Conservation (phyloP, 1,140 invertebrate species). For the Teleogryllus occipitalis region DNA sequence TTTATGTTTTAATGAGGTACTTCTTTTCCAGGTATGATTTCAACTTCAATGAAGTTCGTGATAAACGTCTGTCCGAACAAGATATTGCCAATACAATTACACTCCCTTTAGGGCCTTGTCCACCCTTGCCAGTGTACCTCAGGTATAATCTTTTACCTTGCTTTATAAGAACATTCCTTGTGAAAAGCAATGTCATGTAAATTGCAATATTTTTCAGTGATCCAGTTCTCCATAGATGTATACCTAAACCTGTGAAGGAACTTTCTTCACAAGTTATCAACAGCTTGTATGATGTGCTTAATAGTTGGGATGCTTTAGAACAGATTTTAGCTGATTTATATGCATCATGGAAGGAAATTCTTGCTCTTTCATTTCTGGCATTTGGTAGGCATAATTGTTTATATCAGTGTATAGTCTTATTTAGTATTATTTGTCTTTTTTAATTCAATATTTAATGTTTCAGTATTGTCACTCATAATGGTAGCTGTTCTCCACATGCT, state of each 20-base stretch:
- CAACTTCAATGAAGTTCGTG: conserved; percentile 36
- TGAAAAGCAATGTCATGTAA: neutral
- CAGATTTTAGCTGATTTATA: conserved; percentile 82
- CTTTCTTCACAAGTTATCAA: conserved; percentile 41
- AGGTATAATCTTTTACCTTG: conserved; percentile 33
- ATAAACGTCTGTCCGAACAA: neutral
- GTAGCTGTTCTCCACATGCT: conserved; percentile 77
- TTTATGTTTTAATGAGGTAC: conserved; percentile 7
- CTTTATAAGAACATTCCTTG: neutral
- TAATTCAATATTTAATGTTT: conserved; percentile 32
- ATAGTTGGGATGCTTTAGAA: conserved; percentile 80
- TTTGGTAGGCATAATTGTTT: conserved; percentile 54
- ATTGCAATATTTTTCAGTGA: conserved; percentile 39
- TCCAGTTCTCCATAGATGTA: conserved; percentile 78
- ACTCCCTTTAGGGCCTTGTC: conserved; percentile 60
- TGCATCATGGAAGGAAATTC: conserved; percentile 74
- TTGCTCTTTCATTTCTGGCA: conserved; percentile 70
- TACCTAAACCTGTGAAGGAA: conserved; percentile 60
- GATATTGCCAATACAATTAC: conserved; percentile 34
- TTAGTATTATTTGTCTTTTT: neutral
- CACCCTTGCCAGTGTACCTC: conserved; percentile 59
- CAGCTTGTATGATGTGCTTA: conserved; percentile 71
- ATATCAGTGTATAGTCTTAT: neutral
- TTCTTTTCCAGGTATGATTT: conserved; percentile 51
- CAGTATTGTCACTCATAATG: conserved; percentile 73